Evolutionary conservation across 2,113 vertebrate genomes (phyloP), one percentile per base, ranked within the genome.

Genomic region (Lipophrys pholis): DNA sequence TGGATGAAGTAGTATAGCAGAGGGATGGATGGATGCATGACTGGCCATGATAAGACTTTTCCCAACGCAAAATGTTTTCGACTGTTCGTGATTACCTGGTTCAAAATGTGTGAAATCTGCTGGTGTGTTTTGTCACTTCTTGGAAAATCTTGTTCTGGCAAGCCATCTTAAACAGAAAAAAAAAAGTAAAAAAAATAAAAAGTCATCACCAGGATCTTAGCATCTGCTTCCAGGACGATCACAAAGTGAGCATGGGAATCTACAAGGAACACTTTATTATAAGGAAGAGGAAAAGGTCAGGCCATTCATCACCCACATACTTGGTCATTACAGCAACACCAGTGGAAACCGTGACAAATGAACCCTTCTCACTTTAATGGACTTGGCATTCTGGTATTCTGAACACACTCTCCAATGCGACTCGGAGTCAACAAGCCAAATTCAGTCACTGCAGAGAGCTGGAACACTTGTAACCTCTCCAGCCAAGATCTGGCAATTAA

Each of bases 341-440:
- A 79, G 45, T 76, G 55, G 78, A 80, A 89, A 62, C 77, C 40
- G 84, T 91, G 90, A 92, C 86, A 90, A 92, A 92, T 90, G 87
- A 92, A 91, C 78, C 83, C 80, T 84, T 90, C 84, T 74, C 61
- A 58, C 78, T 86, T 85, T 93, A 93, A 93, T 93, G 69, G 85
- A 86, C 84, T 91, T 90, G 89, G 87, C 86, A 90, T 90, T 92
- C 88, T 81, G 70, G 69, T 76, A 82, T 81, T 87, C 74, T 64
- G 80, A 81, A 79, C 6, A 59, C 72, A 68, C 79, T 81, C 79
- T 76, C 53, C 70, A 75, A 57, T 48, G 14, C 66, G 41, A 89
- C 79, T 89, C 38, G 55, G 72, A 90, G 88, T 89, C 86, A 92
- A 92, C 88, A 89, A 84, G 82, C 69, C 71, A 51, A 78, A 69